Percentiles rank a stretch among this genome's conserved stretches.
Conservation (phyloP, 2,797 vertebrate species). For the Alcedo atthis region DNA sequence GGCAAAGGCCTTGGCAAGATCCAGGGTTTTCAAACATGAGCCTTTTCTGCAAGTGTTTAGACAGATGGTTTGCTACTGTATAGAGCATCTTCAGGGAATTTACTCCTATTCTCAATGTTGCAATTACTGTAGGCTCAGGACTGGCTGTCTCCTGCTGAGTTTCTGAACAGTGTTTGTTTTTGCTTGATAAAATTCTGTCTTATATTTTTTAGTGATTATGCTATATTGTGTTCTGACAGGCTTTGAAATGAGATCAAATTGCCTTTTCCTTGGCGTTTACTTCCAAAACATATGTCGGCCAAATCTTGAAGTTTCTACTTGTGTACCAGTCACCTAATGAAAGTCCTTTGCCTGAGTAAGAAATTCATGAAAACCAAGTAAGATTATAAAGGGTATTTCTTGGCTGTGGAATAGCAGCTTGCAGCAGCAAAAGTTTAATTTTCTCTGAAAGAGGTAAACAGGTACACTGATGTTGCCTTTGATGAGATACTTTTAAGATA, state of each 20-base stretch:
- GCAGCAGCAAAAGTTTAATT: neutral
- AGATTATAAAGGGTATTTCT: neutral
- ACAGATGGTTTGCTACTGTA: slow-evolving; percentile 74
- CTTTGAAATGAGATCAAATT: slow-evolving; percentile 71
- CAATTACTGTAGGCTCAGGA: slow-evolving; percentile 58
- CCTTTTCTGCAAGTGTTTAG: slow-evolving; percentile 63
- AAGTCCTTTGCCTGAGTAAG: slow-evolving; percentile 46
- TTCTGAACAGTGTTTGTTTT: slow-evolving; percentile 69
- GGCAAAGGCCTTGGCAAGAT: slow-evolving; percentile 45
- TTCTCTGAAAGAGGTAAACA: neutral
- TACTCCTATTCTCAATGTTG: slow-evolving; percentile 52
- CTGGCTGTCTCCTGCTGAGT: slow-evolving; percentile 55
- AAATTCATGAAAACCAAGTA: slow-evolving; percentile 6
- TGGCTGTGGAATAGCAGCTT: neutral
- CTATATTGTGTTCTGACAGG: slow-evolving; percentile 52
- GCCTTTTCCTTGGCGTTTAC: slow-evolving; percentile 24
- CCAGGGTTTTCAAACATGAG: slow-evolving; percentile 48
- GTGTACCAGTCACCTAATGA: neutral
- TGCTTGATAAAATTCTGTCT: slow-evolving; percentile 65
- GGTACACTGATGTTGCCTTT: neutral
- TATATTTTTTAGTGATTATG: slow-evolving; percentile 67
- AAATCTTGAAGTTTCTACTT: slow-evolving; percentile 58
- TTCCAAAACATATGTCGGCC: slow-evolving; percentile 40
- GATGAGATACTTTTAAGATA: neutral
- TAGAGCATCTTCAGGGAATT: slow-evolving; percentile 66